These are phyloP conservation scores for Bufo bufo DNA, from an alignment of 2,113 vertebrate genomes.

Conservation along the genomic window DNA sequence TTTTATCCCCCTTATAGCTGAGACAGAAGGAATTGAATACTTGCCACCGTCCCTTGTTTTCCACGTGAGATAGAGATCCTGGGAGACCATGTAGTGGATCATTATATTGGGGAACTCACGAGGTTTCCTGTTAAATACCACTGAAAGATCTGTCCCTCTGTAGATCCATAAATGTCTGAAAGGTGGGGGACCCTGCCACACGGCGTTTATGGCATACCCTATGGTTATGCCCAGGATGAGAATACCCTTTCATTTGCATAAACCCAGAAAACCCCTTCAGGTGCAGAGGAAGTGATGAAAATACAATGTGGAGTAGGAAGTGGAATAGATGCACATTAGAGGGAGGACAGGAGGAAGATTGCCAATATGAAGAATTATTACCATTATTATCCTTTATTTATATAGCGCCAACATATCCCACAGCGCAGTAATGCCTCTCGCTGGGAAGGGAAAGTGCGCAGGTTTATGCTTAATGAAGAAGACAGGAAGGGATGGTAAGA, in stretches of 20 bases:
- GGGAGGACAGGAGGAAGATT: neutral
- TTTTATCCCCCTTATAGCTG: neutral
- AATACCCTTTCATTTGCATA: neutral
- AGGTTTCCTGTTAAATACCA: no score
- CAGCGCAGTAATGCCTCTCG: neutral
- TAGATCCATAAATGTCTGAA: neutral
- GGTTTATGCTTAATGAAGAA: conserved; percentile 26
- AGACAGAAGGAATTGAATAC: neutral
- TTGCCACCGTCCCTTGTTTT: neutral
- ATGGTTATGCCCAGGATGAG: no score
- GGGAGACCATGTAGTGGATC: no score
- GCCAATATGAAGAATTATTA: neutral
- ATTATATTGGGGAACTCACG: no score
- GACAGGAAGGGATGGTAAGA: conserved; percentile 5
- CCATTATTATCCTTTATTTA: conserved; percentile 23
- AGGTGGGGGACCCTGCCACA: neutral
- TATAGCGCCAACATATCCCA: neutral
- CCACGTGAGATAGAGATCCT: no score
- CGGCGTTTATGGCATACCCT: no score
- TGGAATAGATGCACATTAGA: neutral
- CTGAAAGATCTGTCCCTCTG: no score
- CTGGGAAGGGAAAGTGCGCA: conserved; percentile 16
- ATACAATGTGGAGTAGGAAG: neutral
- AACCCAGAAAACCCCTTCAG: neutral
- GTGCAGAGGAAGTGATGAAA: neutral